phyloP scores from a whole-genome alignment of 2,113 vertebrate species.

The Camelus dromedarius region DNA sequence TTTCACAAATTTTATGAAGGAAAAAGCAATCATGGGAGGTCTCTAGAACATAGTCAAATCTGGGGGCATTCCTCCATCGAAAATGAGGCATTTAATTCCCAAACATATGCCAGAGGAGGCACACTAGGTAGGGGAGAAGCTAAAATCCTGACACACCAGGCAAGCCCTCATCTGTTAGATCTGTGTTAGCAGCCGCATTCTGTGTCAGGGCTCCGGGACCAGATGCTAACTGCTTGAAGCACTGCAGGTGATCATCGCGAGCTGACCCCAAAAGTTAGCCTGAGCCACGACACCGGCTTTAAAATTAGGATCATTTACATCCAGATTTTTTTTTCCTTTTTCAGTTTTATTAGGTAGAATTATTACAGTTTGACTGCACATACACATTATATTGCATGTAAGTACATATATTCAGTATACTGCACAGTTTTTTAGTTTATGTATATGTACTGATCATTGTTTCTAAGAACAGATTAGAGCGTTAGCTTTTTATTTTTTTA shows the following conservation, averaged over 20 bases:
- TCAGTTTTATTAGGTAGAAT: too few relatives aligned
- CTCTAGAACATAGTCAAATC: slow-evolving; percentile 15
- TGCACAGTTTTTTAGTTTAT: too few relatives aligned
- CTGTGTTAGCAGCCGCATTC: neutral
- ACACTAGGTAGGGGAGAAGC: neutral
- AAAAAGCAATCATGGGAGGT: neutral
- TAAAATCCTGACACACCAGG: slow-evolving; percentile 81
- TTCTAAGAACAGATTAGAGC: too few relatives aligned
- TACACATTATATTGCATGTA: too few relatives aligned
- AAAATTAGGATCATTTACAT: slow-evolving; percentile 92
- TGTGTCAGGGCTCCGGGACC: slow-evolving; percentile 78
- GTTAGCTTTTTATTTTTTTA: too few relatives aligned
- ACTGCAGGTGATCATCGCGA: slow-evolving; percentile 94
- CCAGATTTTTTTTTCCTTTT: slow-evolving; percentile 84
- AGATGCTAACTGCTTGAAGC: slow-evolving; percentile 89
- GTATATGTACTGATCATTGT: too few relatives aligned
- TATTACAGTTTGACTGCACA: too few relatives aligned
- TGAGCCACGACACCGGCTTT: slow-evolving; percentile 93
- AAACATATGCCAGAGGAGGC: slow-evolving; percentile 57
- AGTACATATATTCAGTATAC: too few relatives aligned
- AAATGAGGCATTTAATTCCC: slow-evolving; percentile 39
- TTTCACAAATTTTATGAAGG: slow-evolving; percentile 71
- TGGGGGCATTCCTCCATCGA: neutral
- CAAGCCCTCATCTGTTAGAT: slow-evolving; percentile 85
- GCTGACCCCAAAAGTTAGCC: slow-evolving; percentile 92